Conservation (phyloP, 2,113 vertebrate species). For the Pipra filicauda region DNA sequence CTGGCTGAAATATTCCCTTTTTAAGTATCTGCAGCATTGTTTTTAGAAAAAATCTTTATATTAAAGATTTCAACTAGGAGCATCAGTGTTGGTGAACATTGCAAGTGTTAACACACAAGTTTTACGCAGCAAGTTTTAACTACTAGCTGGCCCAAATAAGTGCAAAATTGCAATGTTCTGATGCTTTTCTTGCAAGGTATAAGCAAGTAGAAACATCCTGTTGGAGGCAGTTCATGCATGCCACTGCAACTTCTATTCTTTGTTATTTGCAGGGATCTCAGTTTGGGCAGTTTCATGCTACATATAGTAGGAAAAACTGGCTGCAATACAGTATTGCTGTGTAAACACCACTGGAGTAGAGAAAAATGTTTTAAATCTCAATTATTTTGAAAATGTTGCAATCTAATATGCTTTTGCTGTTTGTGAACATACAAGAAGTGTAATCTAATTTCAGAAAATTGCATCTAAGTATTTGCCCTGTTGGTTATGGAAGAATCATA, state of each 20-base stretch:
- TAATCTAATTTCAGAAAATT: not conserved
- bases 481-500: not conserved
- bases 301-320: not conserved
- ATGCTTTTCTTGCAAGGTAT: not conserved
- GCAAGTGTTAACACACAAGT: not conserved
- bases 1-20: not conserved
- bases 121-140: not conserved
- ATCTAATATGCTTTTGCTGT: not conserved
- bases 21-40: not conserved
- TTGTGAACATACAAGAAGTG: not conserved
- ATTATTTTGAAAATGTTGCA: not conserved
- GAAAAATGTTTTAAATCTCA: not conserved
- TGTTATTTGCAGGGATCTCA: not conserved
- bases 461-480: not conserved
- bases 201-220: not conserved
- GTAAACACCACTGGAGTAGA: not conserved
- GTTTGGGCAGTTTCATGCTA: not conserved
- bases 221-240: not conserved
- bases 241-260: not conserved
- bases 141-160: not conserved
- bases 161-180: not conserved
- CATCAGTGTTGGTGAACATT: not conserved
- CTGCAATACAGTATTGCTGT: not conserved
- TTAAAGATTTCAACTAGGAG: not conserved
- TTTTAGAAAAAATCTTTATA: not conserved